These are phyloP conservation scores for Aselliscus stoliczkanus DNA, from an alignment of 2,797 vertebrate genomes.

Conservation along the genomic window DNA sequence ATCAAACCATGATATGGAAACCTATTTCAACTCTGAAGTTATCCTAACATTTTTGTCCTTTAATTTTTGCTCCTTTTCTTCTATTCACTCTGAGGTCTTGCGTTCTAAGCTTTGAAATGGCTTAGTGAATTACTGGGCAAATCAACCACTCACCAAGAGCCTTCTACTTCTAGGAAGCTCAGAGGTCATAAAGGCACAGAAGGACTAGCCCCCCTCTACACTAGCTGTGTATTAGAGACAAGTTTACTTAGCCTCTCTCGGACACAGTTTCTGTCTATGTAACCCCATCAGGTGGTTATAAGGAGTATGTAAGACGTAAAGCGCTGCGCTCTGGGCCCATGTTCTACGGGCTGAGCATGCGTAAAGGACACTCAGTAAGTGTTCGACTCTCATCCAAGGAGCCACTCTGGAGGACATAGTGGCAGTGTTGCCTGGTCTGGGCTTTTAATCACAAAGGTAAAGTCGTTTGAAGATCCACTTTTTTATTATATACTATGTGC, in stretches of 20 bases:
- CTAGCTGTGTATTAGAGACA: not conserved
- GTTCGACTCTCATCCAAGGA: not conserved
- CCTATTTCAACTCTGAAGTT: not conserved
- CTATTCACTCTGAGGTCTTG: not conserved
- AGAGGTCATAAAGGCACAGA: not conserved
- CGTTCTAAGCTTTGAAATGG: not conserved
- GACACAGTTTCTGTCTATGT: not conserved
- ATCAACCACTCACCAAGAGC: not conserved
- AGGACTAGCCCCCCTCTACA: not conserved
- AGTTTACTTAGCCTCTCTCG: not conserved
- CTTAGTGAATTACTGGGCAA: not conserved
- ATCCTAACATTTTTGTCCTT: not conserved
- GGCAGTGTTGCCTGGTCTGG: not conserved
- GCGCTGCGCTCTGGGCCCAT: not conserved
- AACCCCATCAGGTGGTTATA: not conserved
- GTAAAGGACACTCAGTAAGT: not conserved
- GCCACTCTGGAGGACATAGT: not conserved
- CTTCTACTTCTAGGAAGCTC: not conserved
- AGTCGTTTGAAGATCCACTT: not conserved
- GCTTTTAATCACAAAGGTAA: not conserved
- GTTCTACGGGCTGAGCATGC: not conserved
- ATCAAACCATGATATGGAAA: not conserved
- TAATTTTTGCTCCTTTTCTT: not conserved
- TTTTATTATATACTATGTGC: not conserved
- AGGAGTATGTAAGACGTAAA: not conserved